These are phyloP conservation scores for Cataglyphis albicans DNA, from an alignment of 2,888 invertebrate species.

Conservation along the genomic window DNA sequence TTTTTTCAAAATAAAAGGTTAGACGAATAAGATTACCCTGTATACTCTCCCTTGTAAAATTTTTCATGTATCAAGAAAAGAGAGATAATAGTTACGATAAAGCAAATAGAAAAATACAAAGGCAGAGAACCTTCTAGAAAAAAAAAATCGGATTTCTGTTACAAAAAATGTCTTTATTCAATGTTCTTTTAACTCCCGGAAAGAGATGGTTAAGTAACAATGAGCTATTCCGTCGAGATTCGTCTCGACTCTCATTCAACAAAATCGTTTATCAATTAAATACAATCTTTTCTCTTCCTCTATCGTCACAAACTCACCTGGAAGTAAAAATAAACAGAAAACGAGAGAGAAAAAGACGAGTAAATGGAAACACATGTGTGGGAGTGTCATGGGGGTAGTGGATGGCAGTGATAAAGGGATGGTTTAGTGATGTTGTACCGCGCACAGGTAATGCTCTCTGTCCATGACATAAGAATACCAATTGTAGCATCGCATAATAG, in stretches of 20 bases:
- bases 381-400: not conserved
- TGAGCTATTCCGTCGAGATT: not conserved
- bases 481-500: not conserved
- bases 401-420: not conserved
- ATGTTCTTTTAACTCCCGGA: not conserved
- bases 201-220: not conserved
- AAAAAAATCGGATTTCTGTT: not conserved
- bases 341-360: constrained; percentile 8
- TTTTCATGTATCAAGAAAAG: not conserved
- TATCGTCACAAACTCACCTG: constrained; percentile 9
- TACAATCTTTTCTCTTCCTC: constrained; percentile 12
- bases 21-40: too few species aligned
- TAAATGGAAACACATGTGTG: constrained; percentile 27
- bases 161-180: not conserved
- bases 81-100: not conserved
- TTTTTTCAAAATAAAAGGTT: too few species aligned
- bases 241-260: not conserved
- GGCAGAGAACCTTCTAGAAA: not conserved
- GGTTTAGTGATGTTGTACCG: constrained; percentile 16
- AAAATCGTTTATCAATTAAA: constrained; percentile 31
- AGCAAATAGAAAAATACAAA: not conserved
- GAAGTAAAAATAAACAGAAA: constrained; percentile 31
- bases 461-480: constrained; percentile 41
- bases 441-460: constrained; percentile 17
- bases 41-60: not conserved